Conservation (phyloP, 2,888 invertebrate species). For the Cataglyphis livida region DNA sequence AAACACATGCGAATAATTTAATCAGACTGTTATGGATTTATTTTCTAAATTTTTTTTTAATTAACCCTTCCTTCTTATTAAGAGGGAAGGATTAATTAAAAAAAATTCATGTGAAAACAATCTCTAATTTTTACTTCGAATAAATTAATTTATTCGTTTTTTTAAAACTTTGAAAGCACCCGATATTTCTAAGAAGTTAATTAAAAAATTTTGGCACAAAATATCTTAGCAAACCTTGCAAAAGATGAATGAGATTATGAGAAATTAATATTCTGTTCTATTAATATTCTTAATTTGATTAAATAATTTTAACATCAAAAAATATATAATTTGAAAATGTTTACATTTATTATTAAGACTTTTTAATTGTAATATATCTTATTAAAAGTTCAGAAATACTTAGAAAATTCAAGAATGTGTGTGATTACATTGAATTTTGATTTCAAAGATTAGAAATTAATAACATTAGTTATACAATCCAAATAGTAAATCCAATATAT, state of each 20-base stretch:
- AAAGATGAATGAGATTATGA: background rate
- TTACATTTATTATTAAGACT: background rate
- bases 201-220: background rate
- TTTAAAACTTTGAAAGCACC: background rate
- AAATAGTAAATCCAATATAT: background rate
- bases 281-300: too few species aligned
- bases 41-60: too few species aligned
- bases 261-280: background rate
- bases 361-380: background rate
- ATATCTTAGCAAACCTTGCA: background rate
- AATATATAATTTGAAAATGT: background rate
- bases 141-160: background rate
- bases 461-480: background rate
- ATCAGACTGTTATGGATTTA: slow-evolving; percentile 35
- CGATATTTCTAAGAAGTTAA: background rate
- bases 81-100: background rate
- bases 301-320: too few species aligned
- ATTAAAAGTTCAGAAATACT: background rate
- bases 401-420: background rate
- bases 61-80: too few species aligned
- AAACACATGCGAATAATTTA: background rate
- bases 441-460: background rate
- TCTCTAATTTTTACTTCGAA: background rate
- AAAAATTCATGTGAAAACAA: background rate
- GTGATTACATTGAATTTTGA: background rate